Base-by-base conservation (phyloP, 1,140 invertebrate genomes). In the Orchesella cincta region DNA sequence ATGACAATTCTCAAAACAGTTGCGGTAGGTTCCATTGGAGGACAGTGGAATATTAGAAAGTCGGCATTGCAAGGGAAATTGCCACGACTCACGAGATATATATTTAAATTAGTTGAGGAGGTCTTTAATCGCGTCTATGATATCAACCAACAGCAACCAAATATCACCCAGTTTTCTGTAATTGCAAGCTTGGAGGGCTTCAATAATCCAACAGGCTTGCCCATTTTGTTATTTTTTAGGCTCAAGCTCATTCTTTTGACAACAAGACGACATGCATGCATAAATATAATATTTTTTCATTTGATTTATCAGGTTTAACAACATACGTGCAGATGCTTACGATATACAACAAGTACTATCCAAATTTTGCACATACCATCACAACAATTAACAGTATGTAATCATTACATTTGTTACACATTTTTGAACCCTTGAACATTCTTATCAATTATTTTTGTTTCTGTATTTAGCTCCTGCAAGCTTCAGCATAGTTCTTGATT, bases 161-260 rank as follows among this genome's bases (percentile, higher is more conserved):
- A 67, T 67, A n/a, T 67, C 26, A 67, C 62, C 1, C 62, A 67
- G 62, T 67, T 67, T 33, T 31, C 62, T 8, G 62, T 67, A 31
- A 33, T 67, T n/a, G 62, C 12, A 12, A 8, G 3, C 1, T 29
- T 67, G 12, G 28, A 67, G n/a, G 62, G 62, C 14, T 67, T 67
- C 62, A 67, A 67, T 67, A 12, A 18, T 67, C 12, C 3, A 67
- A 1, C 62, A 67, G 31, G 62, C 28, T 29, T 67, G 62, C n/a
- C 28, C 62, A 29, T 12, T 67, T 26, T 67, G n/a, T n/a, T n/a
- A n/a, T n/a, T n/a, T n/a, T n/a, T n/a, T n/a, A n/a, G n/a, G n/a
- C n/a, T n/a, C n/a, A n/a, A n/a, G n/a, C n/a, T n/a, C n/a, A n/a
- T n/a, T n/a, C n/a, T n/a, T n/a, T n/a, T n/a, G n/a, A n/a, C n/a